Percentiles rank a stretch among this genome's conserved stretches.
Conservation (phyloP, 2,888 invertebrate genomes). For the Sphaeridia pumilis region DNA sequence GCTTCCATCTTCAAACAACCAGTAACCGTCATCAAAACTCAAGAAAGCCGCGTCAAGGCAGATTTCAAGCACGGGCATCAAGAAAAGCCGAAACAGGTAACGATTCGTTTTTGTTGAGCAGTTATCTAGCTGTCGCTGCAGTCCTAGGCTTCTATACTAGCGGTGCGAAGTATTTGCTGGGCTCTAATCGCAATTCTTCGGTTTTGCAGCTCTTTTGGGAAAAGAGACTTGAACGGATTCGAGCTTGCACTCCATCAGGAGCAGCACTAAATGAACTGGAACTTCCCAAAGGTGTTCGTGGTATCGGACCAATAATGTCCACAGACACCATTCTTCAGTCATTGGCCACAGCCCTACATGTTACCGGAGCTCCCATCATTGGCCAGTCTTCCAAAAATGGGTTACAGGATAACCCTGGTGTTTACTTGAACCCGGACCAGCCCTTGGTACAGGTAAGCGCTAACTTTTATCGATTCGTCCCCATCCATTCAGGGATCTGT, state of each 20-base stretch:
- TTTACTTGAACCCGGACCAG: slow-evolving; percentile 90
- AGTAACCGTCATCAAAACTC: slow-evolving; percentile 86
- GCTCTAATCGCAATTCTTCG: too few species aligned
- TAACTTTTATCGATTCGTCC: not conserved
- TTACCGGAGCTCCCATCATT: slow-evolving; percentile 75
- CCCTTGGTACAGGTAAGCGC: slow-evolving; percentile 68
- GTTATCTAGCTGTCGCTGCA: too few species aligned
- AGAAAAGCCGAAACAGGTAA: slow-evolving; percentile 79
- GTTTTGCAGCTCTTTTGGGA: slow-evolving; percentile 52
- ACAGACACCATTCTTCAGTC: slow-evolving; percentile 83
- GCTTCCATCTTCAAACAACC: slow-evolving; percentile 98
- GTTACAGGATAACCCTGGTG: slow-evolving; percentile 84
- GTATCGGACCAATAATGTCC: slow-evolving; percentile 70
- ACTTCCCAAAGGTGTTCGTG: slow-evolving; percentile 67
- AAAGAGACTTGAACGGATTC: slow-evolving; percentile 56
- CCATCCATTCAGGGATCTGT: not conserved
- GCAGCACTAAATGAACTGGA: slow-evolving; percentile 70
- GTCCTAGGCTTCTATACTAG: too few species aligned
- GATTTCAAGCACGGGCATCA: slow-evolving; percentile 85
- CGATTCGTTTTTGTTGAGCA: too few species aligned
- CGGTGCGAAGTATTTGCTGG: too few species aligned
- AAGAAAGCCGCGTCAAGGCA: slow-evolving; percentile 70
- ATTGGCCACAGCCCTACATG: slow-evolving; percentile 88
- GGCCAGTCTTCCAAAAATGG: slow-evolving; percentile 73
- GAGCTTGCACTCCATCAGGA: slow-evolving; percentile 78